Percentiles rank a stretch among this genome's conserved stretches.
Conservation (phyloP, 2,797 vertebrate species). For the Brachymystax lenok region DNA sequence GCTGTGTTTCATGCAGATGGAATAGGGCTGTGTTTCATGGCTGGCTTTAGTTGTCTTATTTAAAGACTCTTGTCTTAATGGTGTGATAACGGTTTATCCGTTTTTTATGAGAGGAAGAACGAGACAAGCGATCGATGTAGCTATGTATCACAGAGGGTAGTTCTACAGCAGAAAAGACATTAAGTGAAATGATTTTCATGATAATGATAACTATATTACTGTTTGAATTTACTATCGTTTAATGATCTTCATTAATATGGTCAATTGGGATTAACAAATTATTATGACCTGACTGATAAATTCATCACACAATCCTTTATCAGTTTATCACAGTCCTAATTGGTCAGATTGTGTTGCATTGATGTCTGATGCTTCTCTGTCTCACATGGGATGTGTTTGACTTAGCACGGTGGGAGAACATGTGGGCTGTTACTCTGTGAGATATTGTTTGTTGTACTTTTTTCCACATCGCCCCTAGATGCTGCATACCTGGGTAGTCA, state of each 20-base stretch:
- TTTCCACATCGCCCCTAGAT: constrained; percentile 27
- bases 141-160: not conserved
- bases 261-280: not conserved
- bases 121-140: not conserved
- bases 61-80: constrained; percentile 48
- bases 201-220: not conserved
- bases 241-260: no score
- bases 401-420: constrained; percentile 28
- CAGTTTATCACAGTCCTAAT: not conserved
- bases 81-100: constrained; percentile 48
- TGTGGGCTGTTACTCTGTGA: constrained; percentile 29
- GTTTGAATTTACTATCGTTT: not conserved
- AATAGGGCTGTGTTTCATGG: not conserved
- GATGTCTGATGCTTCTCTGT: constrained; percentile 43
- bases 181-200: not conserved
- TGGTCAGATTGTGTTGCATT: constrained; percentile 19
- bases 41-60: constrained; percentile 39
- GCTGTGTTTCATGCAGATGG: constrained; percentile 13
- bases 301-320: not conserved
- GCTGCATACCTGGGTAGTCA: constrained; percentile 59
- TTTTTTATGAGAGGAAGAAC: constrained; percentile 11
- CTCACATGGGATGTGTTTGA: constrained; percentile 47
- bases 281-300: not conserved
- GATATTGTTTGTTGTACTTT: constrained; percentile 29
- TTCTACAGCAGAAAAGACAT: not conserved